Conservation (phyloP, 2,797 vertebrate species). For the Molossus molossus region DNA sequence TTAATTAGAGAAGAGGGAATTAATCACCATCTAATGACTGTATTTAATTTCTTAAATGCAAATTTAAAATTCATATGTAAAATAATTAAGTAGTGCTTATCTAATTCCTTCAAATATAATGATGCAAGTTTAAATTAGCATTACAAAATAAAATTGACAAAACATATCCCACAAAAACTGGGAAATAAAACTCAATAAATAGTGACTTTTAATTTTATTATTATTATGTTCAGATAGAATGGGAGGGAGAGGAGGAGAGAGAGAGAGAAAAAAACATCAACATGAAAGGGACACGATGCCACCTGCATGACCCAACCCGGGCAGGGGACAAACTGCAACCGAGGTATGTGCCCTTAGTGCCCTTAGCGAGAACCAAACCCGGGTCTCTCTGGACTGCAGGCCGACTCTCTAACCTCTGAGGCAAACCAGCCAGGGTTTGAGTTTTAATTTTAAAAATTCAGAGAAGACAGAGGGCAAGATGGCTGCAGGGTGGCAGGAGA, state of each 20-base stretch:
- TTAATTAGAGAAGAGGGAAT: constrained; percentile 9
- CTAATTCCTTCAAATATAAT: constrained; percentile 18
- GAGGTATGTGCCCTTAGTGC: no score
- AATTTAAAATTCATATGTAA: constrained; percentile 38
- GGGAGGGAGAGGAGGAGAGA: no score
- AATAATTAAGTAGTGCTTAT: constrained; percentile 41
- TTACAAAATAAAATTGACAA: constrained; percentile 45
- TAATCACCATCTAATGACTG: constrained; percentile 23
- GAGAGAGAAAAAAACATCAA: no score
- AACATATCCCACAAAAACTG: not conserved
- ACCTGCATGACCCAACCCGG: no score
- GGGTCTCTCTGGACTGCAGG: no score
- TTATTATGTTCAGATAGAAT: no score
- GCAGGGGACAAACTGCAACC: no score
- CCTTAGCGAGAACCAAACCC: no score
- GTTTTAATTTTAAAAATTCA: not conserved
- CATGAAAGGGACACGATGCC: no score
- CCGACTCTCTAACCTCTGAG: no score
- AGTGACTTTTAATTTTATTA: not conserved
- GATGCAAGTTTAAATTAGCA: constrained; percentile 54
- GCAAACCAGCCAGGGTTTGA: no score
- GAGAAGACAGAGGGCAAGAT: not conserved
- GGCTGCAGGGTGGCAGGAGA: not conserved
- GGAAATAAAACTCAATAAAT: not conserved
- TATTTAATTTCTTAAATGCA: constrained; percentile 54